Evolutionary conservation across 2,888 invertebrate species (phyloP), one percentile per base, ranked within the genome.

Genomic region (Drosophila formosana): DNA sequence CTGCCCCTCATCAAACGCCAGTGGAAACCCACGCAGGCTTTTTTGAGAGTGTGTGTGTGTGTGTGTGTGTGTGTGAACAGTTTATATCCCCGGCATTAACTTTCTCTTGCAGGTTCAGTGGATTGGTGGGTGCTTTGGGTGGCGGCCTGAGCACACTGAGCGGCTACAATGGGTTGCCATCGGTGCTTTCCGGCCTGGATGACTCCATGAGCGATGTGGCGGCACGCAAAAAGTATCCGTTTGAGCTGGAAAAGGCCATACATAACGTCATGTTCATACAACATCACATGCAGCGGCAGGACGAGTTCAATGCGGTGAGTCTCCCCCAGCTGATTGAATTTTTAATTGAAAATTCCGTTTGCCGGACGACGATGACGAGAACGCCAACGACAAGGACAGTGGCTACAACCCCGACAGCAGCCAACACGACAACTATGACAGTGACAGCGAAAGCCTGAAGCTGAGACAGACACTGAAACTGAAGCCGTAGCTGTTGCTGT

Each of bases 231-330:
- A 97, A 97, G 91, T 97, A 97, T 92, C 98, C 98, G 0, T 97
- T 97, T 90, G 98, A 98, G 91, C 93, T 98, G 88, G 98, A 98
- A 91, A 97, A 98, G 91, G 98, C 98, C 50, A 96, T 98, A 78
- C 97, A 97, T 91, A 98, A 98, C 92, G 97, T 98, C 56, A 97
- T 97, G 96, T 98, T 98, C 91, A 98, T 98, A 80, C 98, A 98
- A 88, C 97, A 98, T 91, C 98, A 98, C 90, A 97, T 98, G 92
- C 96, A 97, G 90, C 94, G 98, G n/a, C 97, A 97, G 92, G 98
- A 98, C 91, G 97, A 98, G 91, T 98, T 97, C 92, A 97, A 98
- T 93, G 97, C 97, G 93, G 98, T 98, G 93, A 94, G 95, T 75
- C 28, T 50, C 45, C 75, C 57, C 68, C 68, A 68, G 70, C 79